Base-by-base conservation (phyloP, 2,113 vertebrate species). In the Zapornia atra region DNA sequence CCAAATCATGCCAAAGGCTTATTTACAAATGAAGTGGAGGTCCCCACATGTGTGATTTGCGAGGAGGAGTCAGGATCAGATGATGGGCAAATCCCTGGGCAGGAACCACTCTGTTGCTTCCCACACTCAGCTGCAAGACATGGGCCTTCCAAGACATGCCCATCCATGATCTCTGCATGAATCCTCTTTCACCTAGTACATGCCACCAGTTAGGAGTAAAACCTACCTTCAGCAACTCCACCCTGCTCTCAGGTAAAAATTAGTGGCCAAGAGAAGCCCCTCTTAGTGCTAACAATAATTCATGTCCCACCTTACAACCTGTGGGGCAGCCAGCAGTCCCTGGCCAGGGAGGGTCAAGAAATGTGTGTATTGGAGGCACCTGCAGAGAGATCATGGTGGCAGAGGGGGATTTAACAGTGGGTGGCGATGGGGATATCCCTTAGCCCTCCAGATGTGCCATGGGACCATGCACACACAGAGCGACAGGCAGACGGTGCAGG, bases 391-490 rank as follows among this genome's bases (percentile, higher is more conserved):
- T 29, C 48, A 12, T 0, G 13, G 28, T 1, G 9, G 12, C 8
- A 53, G 28, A 91, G 33, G 9, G 15, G 15, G 12, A 31, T 75
- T 73, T 64, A 64, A 75, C 28, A 54, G 48, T 18, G 31, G 19
- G 21, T 42, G 11, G 28, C 34, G 56, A 61, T 24, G n/a, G n/a
- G 36, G 19, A 57, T 77, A 80, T 19, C 26, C 24, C n/a, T 57
- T 46, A 61, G 44, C 29, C 34, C 51, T 91, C 46, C 53, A 86
- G 36, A 54, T 29, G 16, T 72, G 85, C 53, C 61, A 50, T 28
- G 33, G 31, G 44, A 40, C 34, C 10, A 3, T 61, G 38, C 1
- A 1, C 28, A 5, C 0, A 0, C 15, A 53, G 11, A 69, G 1
- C 0, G 5, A 63, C 54, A 59, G 1, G 7, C 38, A 53, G 36